Percentiles rank a stretch among this genome's conserved stretches.
phyloP scores from a whole-genome alignment of 1,140 invertebrate species.

The Pseudomyrmex dendroicus region DNA sequence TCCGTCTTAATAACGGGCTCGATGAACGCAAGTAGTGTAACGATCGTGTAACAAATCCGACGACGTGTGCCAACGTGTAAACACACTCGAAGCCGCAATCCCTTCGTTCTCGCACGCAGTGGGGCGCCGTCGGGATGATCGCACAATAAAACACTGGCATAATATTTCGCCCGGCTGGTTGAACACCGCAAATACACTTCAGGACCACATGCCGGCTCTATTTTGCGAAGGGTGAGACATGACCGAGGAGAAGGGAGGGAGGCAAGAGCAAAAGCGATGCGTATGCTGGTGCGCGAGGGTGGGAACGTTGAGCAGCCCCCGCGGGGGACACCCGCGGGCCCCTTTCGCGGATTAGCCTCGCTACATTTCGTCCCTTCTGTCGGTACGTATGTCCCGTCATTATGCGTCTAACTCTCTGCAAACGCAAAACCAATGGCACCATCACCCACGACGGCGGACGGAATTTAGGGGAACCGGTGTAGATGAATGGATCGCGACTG shows the following conservation, averaged over 20 bases:
- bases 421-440: constrained; percentile 43
- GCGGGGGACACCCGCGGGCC: constrained; percentile 59
- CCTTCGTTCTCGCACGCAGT: constrained; percentile 46
- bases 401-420: constrained; percentile 57
- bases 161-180: constrained; percentile 79
- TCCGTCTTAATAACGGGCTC: neutral
- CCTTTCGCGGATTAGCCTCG: constrained; percentile 80
- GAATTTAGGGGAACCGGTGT: constrained; percentile 8
- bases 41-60: constrained; percentile 71
- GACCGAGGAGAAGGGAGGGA: neutral
- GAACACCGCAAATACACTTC: constrained; percentile 75
- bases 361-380: constrained; percentile 84
- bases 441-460: constrained; percentile 8
- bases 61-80: constrained; percentile 68
- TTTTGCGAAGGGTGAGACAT: constrained; percentile 55
- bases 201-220: constrained; percentile 71
- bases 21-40: constrained; percentile 41
- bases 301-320: constrained; percentile 33
- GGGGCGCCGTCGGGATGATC: constrained; percentile 78
- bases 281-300: constrained; percentile 25
- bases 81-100: constrained; percentile 70
- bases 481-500: neutral
- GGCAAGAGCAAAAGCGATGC: neutral
- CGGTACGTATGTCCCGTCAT: constrained; percentile 80
- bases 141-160: constrained; percentile 82